Conservation (phyloP, 2,113 vertebrate genomes). For the Fregata magnificens region DNA sequence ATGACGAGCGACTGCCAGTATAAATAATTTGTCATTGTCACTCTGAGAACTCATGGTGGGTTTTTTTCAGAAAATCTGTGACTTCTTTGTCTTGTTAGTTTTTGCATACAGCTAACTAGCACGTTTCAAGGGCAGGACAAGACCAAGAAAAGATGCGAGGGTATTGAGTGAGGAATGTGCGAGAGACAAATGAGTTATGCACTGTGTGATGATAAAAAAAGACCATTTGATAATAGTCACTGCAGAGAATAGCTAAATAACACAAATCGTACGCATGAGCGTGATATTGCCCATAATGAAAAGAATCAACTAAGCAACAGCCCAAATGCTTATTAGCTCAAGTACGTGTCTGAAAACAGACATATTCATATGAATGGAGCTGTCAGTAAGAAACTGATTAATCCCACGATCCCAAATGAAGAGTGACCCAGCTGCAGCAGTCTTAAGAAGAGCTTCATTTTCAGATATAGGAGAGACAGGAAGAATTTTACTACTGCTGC, state of each 20-base stretch:
- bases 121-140: conserved; percentile 43
- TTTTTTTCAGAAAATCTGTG: neutral
- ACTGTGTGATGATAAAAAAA: neutral
- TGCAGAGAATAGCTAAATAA: neutral
- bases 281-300: neutral
- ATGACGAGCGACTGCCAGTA: neutral
- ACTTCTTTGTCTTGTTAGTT: neutral
- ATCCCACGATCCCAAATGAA: neutral
- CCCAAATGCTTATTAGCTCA: neutral
- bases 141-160: neutral
- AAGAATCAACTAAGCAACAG: neutral
- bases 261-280: neutral
- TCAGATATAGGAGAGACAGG: neutral
- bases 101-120: conserved; percentile 9
- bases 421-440: neutral
- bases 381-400: conserved; percentile 21
- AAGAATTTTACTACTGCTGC: neutral
- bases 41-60: neutral
- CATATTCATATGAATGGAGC: neutral
- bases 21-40: conserved; percentile 7
- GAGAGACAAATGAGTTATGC: neutral
- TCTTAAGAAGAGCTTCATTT: neutral
- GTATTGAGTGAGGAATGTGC: neutral
- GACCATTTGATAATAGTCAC: neutral
- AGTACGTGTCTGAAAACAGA: conserved; percentile 22